These are phyloP conservation scores for Rhagophthalmus giganteus DNA, from an alignment of 2,888 invertebrate genomes.

Conservation along the genomic window DNA sequence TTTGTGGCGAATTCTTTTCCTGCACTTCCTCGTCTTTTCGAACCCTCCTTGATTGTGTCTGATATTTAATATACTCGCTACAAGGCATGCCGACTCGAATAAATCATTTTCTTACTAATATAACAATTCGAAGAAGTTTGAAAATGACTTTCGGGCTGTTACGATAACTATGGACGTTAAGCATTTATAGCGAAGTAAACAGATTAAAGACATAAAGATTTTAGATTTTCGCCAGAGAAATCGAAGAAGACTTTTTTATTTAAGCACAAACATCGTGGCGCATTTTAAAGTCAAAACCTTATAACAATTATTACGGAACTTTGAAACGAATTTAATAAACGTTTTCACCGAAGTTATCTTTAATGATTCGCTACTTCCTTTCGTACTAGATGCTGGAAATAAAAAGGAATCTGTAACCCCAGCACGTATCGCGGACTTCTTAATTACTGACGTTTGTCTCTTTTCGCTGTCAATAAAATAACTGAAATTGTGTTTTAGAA, in stretches of 20 bases:
- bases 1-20: slow-evolving; percentile 20
- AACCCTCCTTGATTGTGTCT: slow-evolving; percentile 18
- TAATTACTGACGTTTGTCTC: slow-evolving; percentile 29
- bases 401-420: slow-evolving; percentile 12
- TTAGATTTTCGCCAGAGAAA: too few relatives aligned
- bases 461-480: slow-evolving; percentile 17
- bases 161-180: too few relatives aligned
- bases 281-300: slow-evolving; percentile 9
- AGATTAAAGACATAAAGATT: too few relatives aligned
- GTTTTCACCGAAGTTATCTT: slow-evolving; percentile 27
- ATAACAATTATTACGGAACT: slow-evolving; percentile 16
- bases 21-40: slow-evolving; percentile 8
- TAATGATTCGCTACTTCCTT: slow-evolving; percentile 23
- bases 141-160: too few relatives aligned
- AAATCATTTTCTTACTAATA: too few relatives aligned
- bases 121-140: too few relatives aligned
- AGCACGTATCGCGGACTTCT: slow-evolving; percentile 24
- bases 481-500: too few relatives aligned
- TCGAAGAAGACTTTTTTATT: too few relatives aligned
- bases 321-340: slow-evolving; percentile 31
- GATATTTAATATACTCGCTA: slow-evolving; percentile 23
- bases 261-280: too few relatives aligned
- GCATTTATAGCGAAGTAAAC: not conserved
- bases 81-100: too few relatives aligned
- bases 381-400: slow-evolving; percentile 1